Evolutionary conservation across 2,113 vertebrate species (phyloP).

Genomic region (Trinectes maculatus): DNA sequence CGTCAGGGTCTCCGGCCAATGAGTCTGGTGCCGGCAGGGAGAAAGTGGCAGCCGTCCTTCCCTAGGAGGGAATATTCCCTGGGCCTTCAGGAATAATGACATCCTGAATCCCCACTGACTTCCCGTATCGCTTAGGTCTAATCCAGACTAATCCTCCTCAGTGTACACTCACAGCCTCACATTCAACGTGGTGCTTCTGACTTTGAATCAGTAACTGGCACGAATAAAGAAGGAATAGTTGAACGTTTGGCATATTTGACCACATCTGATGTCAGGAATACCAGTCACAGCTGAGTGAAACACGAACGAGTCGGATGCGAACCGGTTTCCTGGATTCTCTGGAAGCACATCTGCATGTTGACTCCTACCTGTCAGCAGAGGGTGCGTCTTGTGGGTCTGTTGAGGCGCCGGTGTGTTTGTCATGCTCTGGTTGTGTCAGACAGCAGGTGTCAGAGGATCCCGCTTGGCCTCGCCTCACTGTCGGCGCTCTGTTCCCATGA

Average conservation of each 20-base stretch:
- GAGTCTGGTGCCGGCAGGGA: conserved; percentile 23
- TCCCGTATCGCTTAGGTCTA: conserved; percentile 56
- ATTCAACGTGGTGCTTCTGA: conserved; percentile 16
- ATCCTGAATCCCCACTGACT: conserved; percentile 66
- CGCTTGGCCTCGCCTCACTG: conserved; percentile 40
- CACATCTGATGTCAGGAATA: background rate
- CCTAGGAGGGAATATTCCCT: conserved; percentile 38
- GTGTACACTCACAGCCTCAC: conserved; percentile 26
- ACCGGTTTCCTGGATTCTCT: conserved; percentile 22
- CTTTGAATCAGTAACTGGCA: conserved; percentile 18
- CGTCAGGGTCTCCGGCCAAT: conserved; percentile 12
- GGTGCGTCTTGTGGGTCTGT: conserved; percentile 29
- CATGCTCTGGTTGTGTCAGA: conserved; percentile 58
- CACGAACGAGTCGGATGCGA: conserved; percentile 37
- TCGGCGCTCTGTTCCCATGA: conserved; percentile 37
- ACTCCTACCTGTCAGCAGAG: conserved; percentile 29
- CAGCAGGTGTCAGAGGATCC: conserved; percentile 60
- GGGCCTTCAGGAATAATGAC: conserved; percentile 54
- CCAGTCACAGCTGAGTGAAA: background rate
- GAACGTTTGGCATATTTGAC: conserved; percentile 4
- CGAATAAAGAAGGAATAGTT: background rate
- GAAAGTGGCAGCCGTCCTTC: conserved; percentile 22
- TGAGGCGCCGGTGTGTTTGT: conserved; percentile 60
- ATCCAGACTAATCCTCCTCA: conserved; percentile 68
- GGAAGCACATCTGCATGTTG: conserved; percentile 44